Conservation (phyloP, 2,113 vertebrate species). For the Upupa epops region DNA sequence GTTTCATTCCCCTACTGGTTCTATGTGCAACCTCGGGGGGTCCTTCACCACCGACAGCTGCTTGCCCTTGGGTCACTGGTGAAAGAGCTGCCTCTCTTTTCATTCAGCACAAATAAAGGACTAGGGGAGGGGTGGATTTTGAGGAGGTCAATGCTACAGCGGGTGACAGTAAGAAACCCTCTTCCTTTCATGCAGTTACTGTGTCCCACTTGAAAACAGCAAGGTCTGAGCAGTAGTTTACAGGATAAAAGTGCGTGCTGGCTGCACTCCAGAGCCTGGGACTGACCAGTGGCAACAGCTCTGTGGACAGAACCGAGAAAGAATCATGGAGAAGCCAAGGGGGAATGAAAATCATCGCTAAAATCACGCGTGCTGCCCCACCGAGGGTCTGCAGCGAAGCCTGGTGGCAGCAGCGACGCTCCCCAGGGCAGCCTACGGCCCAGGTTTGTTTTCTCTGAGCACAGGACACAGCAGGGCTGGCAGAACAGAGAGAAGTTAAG, state of each 20-base stretch:
- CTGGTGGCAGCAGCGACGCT: neutral
- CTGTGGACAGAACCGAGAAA: neutral
- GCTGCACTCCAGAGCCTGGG: neutral
- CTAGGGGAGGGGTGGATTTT: neutral
- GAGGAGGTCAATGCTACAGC: neutral
- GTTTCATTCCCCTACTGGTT: neutral
- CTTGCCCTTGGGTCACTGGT: neutral
- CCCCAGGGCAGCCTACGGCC: neutral
- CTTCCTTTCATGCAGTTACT: neutral
- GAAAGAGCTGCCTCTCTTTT: neutral
- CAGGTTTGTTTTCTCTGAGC: neutral
- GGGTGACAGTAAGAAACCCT: neutral
- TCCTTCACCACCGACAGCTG: neutral
- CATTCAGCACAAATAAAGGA: neutral
- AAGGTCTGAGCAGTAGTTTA: neutral
- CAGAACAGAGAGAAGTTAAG: neutral
- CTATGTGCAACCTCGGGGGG: neutral
- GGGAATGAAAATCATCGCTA: neutral
- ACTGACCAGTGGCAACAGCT: neutral
- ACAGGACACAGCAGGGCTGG: neutral
- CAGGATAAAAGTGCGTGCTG: neutral
- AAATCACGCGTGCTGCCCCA: neutral
- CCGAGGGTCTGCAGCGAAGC: neutral
- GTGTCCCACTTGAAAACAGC: neutral
- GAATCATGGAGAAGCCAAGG: neutral